Evolutionary conservation across 2,797 vertebrate genomes (phyloP).

Genomic region (Epinephelus coioides): DNA sequence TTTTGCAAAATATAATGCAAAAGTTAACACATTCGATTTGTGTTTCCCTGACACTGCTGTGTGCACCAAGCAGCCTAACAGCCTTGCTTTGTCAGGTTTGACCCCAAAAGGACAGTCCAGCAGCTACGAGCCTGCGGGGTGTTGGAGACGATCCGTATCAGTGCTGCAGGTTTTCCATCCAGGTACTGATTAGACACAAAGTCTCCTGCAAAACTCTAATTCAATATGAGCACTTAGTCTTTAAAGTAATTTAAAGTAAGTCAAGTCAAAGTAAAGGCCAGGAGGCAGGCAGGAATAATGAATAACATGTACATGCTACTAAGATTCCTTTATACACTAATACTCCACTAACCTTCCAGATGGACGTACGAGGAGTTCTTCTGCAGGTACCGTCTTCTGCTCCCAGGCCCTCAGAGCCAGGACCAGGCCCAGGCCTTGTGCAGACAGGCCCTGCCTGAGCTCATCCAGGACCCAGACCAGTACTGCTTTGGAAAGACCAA

Average conservation of each 20-base stretch:
- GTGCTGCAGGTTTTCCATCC: slow-evolving; percentile 87
- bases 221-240: background rate
- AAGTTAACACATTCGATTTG: background rate
- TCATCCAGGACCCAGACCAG: slow-evolving; percentile 83
- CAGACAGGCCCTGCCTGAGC: slow-evolving; percentile 68
- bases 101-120: slow-evolving; percentile 87
- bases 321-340: too few relatives aligned
- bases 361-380: slow-evolving; percentile 87
- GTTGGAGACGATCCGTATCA: slow-evolving; percentile 89
- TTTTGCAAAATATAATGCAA: background rate
- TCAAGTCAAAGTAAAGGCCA: too few relatives aligned
- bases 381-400: slow-evolving; percentile 82
- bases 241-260: too few relatives aligned
- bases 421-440: slow-evolving; percentile 74
- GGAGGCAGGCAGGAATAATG: too few relatives aligned
- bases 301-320: too few relatives aligned
- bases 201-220: background rate
- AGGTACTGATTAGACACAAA: slow-evolving; percentile 73
- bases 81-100: slow-evolving; percentile 80
- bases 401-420: slow-evolving; percentile 60
- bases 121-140: slow-evolving; percentile 88
- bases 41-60: background rate
- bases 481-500: slow-evolving; percentile 87
- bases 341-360: slow-evolving; percentile 55
- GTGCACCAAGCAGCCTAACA: background rate